phyloP scores from a whole-genome alignment of 1,140 invertebrate genomes.

The Panagrolaimus sp. region DNA sequence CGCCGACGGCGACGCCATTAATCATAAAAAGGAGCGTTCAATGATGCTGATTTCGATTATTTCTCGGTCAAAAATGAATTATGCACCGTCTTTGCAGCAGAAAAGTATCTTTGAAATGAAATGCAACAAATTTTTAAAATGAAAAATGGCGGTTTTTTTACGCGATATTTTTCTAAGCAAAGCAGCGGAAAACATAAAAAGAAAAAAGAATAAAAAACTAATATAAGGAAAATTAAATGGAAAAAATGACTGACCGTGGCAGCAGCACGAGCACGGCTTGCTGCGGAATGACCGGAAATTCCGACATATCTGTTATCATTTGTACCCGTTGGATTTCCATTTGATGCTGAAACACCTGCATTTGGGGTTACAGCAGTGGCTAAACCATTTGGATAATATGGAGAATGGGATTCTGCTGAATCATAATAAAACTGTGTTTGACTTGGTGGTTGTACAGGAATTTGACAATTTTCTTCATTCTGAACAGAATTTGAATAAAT shows the following conservation, averaged over 20 bases:
- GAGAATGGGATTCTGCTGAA: background rate
- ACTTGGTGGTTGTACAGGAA: background rate
- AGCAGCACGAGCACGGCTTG: no score
- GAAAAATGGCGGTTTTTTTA: background rate
- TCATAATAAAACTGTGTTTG: constrained; percentile 1
- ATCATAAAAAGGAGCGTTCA: constrained; percentile 10
- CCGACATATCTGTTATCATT: no score
- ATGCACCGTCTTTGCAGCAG: background rate
- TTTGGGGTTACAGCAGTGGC: constrained; percentile 2
- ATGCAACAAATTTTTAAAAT: constrained; percentile 12
- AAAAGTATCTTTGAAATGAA: background rate
- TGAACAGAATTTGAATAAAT: background rate
- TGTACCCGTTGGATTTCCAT: no score
- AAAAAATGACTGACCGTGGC: no score
- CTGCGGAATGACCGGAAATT: no score
- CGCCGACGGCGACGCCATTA: constrained; percentile 17
- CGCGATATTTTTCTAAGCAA: no score
- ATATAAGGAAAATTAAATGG: no score
- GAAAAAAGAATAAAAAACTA: no score
- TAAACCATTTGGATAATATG: constrained; percentile 10
- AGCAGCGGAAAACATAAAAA: no score
- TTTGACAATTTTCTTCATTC: background rate
- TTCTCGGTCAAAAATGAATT: constrained; percentile 11
- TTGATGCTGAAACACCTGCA: background rate
- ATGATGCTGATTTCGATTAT: constrained; percentile 16